Conservation (phyloP, 2,797 vertebrate species). For the Eulemur rubriventer region DNA sequence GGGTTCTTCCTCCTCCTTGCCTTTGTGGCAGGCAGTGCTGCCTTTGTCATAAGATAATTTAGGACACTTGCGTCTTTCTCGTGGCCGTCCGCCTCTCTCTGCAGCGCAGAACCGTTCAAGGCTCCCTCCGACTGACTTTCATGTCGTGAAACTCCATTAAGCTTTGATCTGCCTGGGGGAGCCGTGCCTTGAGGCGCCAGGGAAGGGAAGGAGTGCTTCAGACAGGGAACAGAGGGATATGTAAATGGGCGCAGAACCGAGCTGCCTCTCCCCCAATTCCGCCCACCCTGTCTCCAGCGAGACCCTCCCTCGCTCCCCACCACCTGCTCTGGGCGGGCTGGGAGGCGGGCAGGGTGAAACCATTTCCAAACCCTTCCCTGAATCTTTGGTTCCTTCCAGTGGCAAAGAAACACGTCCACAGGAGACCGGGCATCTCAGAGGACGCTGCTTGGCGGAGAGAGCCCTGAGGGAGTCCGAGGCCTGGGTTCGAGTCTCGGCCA, state of each 20-base stretch:
- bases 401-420: background rate
- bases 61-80: background rate
- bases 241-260: background rate
- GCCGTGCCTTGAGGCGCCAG: background rate
- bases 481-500: rapidly evolving
- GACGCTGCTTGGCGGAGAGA: background rate
- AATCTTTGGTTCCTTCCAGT: background rate
- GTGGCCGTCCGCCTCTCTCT: background rate
- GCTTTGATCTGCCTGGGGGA: background rate
- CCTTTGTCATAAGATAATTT: rapidly evolving
- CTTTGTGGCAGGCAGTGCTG: rapidly evolving
- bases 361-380: rapidly evolving
- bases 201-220: background rate
- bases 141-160: background rate
- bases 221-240: background rate
- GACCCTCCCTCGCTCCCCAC: rapidly evolving
- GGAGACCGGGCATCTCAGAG: rapidly evolving
- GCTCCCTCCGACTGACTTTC: background rate
- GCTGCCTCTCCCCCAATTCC: background rate
- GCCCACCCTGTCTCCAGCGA: background rate
- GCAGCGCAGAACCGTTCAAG: rapidly evolving
- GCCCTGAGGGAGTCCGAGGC: rapidly evolving
- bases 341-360: background rate
- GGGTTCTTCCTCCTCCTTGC: background rate
- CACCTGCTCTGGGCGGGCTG: background rate